Evolutionary conservation across 2,888 invertebrate genomes (phyloP).

Genomic region (Nymphalis urticae): DNA sequence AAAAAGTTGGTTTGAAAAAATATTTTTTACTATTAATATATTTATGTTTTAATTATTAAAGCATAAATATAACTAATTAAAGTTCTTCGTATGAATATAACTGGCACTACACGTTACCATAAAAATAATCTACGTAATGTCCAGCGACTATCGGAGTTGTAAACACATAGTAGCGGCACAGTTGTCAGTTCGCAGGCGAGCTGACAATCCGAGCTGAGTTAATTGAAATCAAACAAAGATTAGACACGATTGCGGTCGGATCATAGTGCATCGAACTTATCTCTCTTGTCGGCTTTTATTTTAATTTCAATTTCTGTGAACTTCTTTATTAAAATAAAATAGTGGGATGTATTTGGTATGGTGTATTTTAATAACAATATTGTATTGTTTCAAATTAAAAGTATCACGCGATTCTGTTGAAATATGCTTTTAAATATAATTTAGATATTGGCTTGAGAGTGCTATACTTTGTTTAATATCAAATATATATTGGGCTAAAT

Average conservation of each 20-base stretch:
- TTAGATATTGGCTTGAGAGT: not conserved
- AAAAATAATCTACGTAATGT: not conserved
- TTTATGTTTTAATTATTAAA: no score
- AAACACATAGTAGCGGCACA: not conserved
- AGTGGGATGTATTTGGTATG: no score
- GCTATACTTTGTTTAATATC: no score
- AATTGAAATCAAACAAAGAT: constrained; percentile 79
- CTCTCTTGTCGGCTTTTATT: constrained; percentile 14
- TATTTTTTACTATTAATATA: no score
- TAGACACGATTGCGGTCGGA: constrained; percentile 61
- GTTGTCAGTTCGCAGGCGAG: constrained; percentile 10
- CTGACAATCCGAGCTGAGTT: constrained; percentile 42
- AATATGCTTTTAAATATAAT: not conserved
- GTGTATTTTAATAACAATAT: no score
- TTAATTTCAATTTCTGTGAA: not conserved
- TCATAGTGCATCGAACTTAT: constrained; percentile 46
- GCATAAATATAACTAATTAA: no score
- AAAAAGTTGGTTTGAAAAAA: no score
- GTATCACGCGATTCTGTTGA: no score
- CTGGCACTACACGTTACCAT: not conserved
- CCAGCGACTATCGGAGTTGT: not conserved
- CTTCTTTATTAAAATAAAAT: not conserved
- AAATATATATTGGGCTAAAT: no score
- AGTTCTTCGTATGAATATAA: no score
- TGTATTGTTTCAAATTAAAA: no score